Base-by-base conservation (phyloP, 2,797 vertebrate genomes). In the Acanthurus lineatus region DNA sequence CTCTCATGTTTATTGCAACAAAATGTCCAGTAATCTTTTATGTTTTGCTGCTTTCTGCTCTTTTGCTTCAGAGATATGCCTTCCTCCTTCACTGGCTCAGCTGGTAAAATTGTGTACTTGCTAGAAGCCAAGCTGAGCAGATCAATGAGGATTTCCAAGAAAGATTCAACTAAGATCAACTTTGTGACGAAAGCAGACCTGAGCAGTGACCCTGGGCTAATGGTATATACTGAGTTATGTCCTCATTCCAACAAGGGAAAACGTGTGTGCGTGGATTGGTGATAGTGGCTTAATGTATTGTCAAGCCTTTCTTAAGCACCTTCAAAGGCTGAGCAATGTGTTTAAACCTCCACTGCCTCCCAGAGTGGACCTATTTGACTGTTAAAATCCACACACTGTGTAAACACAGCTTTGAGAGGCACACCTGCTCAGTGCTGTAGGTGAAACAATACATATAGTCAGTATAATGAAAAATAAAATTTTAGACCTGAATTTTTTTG, bases 41-140 rank as follows among this genome's bases (percentile, higher is more conserved):
- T 54, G 52, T 25, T 25, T 25, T 25, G 25, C 25, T 3, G 0
- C 22, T 14, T 42, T 59, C 53, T 74, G 16, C 58, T 53, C 6
- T 48, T 63, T 28, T 63, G 48, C 48, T 35, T 62, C 3, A 96
- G 94, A 72, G n/a, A 73, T 0, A 61, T 92, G 51, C 94, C 95
- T 1, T 90, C 92, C 25, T 90, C 93, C 48, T 94, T 95, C 49
- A 76, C 57, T 1, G 81, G 88, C 25, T 6, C 1, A 1, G 0
- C 0, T n/a, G 94, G 95, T 52, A 94, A 93, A 83, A 79, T 95
- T 4, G 42, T 77, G 7, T 95, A 95, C 83, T 51, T 32, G 12
- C 77, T 96, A 74, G 81, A 93, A 62, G 83, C 94, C 38, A 88
- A 49, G 65, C 79, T 96, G 79, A 84, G 88, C 80, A 89, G 94